Conservation (phyloP, 2,888 invertebrate genomes). For the Athripsodes cinereus region DNA sequence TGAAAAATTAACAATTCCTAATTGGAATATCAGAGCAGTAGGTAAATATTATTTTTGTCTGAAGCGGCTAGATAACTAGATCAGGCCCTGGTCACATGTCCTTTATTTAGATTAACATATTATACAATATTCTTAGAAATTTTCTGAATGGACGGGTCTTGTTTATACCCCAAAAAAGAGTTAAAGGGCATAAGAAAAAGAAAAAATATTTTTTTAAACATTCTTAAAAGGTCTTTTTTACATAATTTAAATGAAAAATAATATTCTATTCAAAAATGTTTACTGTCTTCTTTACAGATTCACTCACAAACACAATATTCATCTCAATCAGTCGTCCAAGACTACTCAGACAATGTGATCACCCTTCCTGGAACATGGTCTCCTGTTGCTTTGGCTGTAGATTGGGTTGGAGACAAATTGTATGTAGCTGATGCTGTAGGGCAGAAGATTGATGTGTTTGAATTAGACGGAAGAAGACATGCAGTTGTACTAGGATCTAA, state of each 20-base stretch:
- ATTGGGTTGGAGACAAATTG: slow-evolving; percentile 95
- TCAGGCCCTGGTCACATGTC: too few species aligned
- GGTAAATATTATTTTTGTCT: too few species aligned
- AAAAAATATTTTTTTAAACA: too few species aligned
- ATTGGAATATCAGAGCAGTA: too few species aligned
- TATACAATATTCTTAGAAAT: too few species aligned
- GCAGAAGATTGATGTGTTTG: slow-evolving; percentile 91
- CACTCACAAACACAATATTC: slow-evolving; percentile 53
- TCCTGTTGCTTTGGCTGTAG: slow-evolving; percentile 87
- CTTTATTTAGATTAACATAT: too few species aligned
- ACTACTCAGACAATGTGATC: slow-evolving; percentile 57
- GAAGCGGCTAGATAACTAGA: too few species aligned
- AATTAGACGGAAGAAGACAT: slow-evolving; percentile 79
- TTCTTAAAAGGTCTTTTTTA: too few species aligned
- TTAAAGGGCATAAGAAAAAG: too few species aligned
- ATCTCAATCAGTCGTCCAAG: slow-evolving; percentile 37
- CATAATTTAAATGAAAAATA: background rate
- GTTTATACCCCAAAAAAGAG: too few species aligned
- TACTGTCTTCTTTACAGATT: slow-evolving; percentile 40
- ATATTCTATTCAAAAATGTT: background rate
- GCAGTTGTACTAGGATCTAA: slow-evolving; percentile 89
- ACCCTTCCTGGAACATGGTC: slow-evolving; percentile 80
- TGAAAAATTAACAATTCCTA: too few species aligned
- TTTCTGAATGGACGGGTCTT: too few species aligned
- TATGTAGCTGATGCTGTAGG: slow-evolving; percentile 92